phyloP scores from a whole-genome alignment of 2,888 invertebrate species.

The Nemapogon koenigi region DNA sequence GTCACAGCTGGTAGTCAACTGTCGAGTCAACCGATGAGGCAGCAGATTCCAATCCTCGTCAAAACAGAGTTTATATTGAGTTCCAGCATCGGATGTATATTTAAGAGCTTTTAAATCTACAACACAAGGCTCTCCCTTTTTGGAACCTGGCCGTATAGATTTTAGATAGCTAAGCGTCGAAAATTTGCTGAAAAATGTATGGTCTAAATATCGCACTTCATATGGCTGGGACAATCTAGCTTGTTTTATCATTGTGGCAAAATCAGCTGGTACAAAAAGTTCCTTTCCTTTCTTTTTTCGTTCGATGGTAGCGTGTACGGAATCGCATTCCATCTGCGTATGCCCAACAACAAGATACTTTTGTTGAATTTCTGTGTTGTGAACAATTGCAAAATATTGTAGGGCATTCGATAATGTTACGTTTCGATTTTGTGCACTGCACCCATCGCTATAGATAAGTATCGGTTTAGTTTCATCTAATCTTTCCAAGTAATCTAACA shows the following conservation, averaged over 20 bases:
- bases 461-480: constrained; percentile 12
- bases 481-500: no score
- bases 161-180: constrained; percentile 13
- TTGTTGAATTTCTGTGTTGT: constrained; percentile 9
- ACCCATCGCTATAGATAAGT: constrained; percentile 16
- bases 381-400: constrained; percentile 10
- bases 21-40: constrained; percentile 10
- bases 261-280: constrained; percentile 11
- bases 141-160: constrained; percentile 15
- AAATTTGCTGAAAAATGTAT: constrained; percentile 14
- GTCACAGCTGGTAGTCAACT: background rate
- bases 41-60: constrained; percentile 14
- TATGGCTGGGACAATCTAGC: background rate
- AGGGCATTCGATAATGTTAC: constrained; percentile 13
- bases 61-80: constrained; percentile 16
- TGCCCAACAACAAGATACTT: constrained; percentile 14
- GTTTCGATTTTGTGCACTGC: constrained; percentile 11
- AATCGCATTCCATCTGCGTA: constrained; percentile 15
- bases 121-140: constrained; percentile 14
- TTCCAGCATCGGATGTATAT: constrained; percentile 11
- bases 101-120: constrained; percentile 15
- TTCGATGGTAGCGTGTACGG: constrained; percentile 13
- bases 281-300: constrained; percentile 11
- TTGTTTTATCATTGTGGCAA: background rate
- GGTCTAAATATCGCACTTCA: constrained; percentile 6